Evolutionary conservation across 2,888 invertebrate genomes (phyloP), one percentile per base, ranked within the genome.

Genomic region (Torymus texanus): DNA sequence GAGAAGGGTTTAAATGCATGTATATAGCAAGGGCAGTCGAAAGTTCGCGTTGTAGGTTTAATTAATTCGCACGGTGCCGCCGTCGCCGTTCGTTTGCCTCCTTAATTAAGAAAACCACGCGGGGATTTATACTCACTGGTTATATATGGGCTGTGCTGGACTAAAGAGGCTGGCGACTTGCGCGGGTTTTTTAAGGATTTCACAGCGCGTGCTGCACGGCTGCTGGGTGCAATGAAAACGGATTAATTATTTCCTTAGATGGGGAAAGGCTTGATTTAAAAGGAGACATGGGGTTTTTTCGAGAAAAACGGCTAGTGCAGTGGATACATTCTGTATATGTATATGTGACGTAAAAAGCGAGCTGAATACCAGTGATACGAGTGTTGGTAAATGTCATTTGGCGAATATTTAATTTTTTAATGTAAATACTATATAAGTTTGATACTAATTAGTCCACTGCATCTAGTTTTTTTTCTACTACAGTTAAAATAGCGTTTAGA

Each of bases 231-330:
- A 18, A 51, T 16, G 41, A 65, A 75, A 79, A 59, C 29, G 63
- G 75, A 75, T 75, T 79, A 75, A 74, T 70, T 71, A 59, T 51
- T 56, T n/a, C 65, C 74, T 24, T 68, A 73, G n/a, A 75, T 58
- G 75, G 70, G 11, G 18, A 58, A 16, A 16, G 61, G 29, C 16
- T 59, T 41, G 18, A 66, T 41, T 41, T 41, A 41, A 41, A 41
- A 41, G 41, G 41, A 41, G 41, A 41, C 41, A 41, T 8, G 41
- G 41, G 3, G 29, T 41, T 41, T 41, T 41, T 41, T 41, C 41
- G 41, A 41, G 41, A 41, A 41, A 41, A 8, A 41, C 41, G 41
- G 41, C 8, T 41, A 41, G 41, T 41, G 10, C 10, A 41, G 8
- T 41, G 41, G 41, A 41, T 8, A 41, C 41, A 8, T 8, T 8